A percentile compares a stretch with the other conserved stretches of the same genome.
Conservation (phyloP, 2,888 invertebrate species). For the Apodemia hepburni region DNA sequence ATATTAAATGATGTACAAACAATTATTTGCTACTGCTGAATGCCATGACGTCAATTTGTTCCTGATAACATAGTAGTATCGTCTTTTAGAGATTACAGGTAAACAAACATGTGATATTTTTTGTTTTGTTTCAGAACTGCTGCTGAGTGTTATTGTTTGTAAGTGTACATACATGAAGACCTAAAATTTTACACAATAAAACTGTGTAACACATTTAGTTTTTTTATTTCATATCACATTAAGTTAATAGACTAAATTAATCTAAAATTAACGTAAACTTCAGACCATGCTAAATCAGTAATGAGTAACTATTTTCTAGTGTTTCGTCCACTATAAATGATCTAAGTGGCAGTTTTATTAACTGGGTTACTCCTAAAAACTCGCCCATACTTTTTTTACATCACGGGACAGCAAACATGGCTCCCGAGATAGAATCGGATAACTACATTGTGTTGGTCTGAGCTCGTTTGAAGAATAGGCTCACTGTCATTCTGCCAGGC, state of each 20-base stretch:
- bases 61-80: constrained; percentile 42
- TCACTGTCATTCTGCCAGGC: no score
- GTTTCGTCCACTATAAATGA: no score
- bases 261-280: no score
- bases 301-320: constrained; percentile 30
- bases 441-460: no score
- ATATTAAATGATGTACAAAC: constrained; percentile 55
- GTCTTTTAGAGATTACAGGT: neutral
- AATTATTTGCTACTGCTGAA: constrained; percentile 77
- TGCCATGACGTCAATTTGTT: constrained; percentile 61
- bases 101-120: neutral
- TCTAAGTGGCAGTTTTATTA: no score
- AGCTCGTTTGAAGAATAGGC: no score
- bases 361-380: no score
- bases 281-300: constrained; percentile 13
- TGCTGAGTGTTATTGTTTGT: constrained; percentile 64
- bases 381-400: no score
- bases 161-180: constrained; percentile 64
- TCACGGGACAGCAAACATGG: no score
- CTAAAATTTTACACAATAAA: constrained; percentile 68
- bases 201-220: constrained; percentile 52
- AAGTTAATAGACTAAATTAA: neutral
- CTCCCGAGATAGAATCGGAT: no score
- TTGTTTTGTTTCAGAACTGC: constrained; percentile 67
- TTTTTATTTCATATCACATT: neutral